Evolutionary conservation across 2,113 vertebrate species (phyloP), one percentile per base, ranked within the genome.

Genomic region (Procapra przewalskii): DNA sequence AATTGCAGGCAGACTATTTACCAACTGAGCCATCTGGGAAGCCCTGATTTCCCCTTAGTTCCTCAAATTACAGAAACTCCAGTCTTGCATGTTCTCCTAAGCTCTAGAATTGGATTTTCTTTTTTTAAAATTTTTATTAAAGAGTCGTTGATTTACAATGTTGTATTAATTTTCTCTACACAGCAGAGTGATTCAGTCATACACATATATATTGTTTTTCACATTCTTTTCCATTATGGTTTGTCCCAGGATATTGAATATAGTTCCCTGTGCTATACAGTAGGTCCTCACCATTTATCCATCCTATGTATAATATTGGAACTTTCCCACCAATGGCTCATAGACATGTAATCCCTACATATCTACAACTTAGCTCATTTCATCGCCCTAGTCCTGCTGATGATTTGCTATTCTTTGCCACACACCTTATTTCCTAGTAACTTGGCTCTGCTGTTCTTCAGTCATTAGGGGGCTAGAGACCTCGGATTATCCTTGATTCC

Each of bases 21-120:
- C 10, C 33, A 36, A 21, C n/a, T 0, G 3, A 40, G n/a, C 67
- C 67, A 71, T 36, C 67, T 71, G 67, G 67, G 67, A 71, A 71
- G 19, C 3, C 67, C 19, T 0, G 0, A 23, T 71, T n/a, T 71
- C 19, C 15, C 6, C 3, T 43, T 21, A 57, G 13, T 64, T 90
- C 16, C 15, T 29, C 52, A 77, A 52, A 79, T 23, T 36, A 27
- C 5, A 64, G 45, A 15, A 92, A 55, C 15, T 90, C 36, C 36
- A 55, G 67, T 31, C 59, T 50, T 75, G 10, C 9, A 13, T 52
- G 29, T 3, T 79, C 17, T 75, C n/a, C 67, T 27, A 27, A 81
- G 6, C 12, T 71, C 59, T 48, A 60, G 45, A 87, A 43, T 62
- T 81, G 43, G 29, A 48, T 50, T 89, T 75, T 87, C 62, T 15